Base-by-base conservation (phyloP, 2,888 invertebrate genomes). In the Dynastes hyllus region DNA sequence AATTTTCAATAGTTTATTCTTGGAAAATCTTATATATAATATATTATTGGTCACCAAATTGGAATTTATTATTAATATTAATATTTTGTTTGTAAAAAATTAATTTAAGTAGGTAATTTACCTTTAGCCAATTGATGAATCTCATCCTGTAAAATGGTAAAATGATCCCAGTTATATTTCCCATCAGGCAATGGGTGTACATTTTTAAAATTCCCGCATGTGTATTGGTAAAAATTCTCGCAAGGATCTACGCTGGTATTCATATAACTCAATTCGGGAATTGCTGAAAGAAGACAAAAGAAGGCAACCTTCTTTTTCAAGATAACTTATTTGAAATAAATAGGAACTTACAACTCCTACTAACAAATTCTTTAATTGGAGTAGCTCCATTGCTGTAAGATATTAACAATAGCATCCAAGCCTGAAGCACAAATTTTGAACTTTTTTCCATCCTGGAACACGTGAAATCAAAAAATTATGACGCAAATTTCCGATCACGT, bases 141-240 rank as follows among this genome's bases (percentile, higher is more conserved):
- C 78, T 88, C 84, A 3, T 88, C 86, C 80, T 89, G 87, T 0
- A 90, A 81, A 22, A 90, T 84, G 51, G 87, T 86, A 80, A 90
- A 90, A 79, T 89, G 88, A 77, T 90, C 90, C 86, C 86, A 88
- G 16, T 84, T 85, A 50, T 81, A 84, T 78, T 80, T 83, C 4
- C 82, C 83, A 22, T 84, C 85, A 2, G 89, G 88, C 76, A 88
- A 85, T 0, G 89, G 89, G 82, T 90, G 85, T 8, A 86, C 83
- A 63, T 87, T 86, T 80, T 87, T 85, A 85, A 90, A 90, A 78
- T 90, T 89, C 0, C 90, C 90, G 80, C 90, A 90, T 2, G 89
- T 85, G 81, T 87, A 91, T 82, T 90, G 87, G 82, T 89, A 90
- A 82, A 91, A 91, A 82, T 90, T 87, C 2, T 89, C 87, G 79